phyloP scores from a whole-genome alignment of 2,797 vertebrate species.

The Halcyon smyrnensis region DNA sequence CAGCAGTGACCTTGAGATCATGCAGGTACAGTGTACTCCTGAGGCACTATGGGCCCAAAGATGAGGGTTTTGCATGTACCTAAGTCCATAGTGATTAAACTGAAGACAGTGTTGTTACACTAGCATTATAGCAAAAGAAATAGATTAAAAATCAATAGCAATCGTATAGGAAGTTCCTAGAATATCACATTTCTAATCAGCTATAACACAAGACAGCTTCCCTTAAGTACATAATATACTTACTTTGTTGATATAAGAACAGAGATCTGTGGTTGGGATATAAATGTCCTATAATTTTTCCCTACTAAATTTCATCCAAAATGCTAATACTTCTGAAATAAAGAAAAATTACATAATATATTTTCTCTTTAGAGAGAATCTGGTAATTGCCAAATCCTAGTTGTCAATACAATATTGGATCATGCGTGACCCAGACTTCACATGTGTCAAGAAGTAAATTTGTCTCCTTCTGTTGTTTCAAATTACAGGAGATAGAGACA shows the following conservation, averaged over 20 bases:
- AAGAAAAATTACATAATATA: conserved; percentile 59
- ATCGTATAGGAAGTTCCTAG: background rate
- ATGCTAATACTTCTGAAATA: conserved; percentile 58
- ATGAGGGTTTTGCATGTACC: accelerated
- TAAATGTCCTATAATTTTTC: conserved; percentile 29
- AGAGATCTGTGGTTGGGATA: background rate
- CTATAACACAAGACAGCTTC: background rate
- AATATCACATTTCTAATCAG: background rate
- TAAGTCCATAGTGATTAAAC: background rate
- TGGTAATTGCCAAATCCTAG: conserved; percentile 69
- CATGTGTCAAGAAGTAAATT: conserved; percentile 49
- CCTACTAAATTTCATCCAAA: conserved; percentile 46
- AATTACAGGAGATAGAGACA: conserved; percentile 57
- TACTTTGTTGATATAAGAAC: background rate
- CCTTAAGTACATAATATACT: background rate
- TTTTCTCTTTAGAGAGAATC: conserved; percentile 61
- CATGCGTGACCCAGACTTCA: conserved; percentile 62
- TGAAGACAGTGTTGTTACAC: background rate
- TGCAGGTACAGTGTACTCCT: background rate
- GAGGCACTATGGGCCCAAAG: background rate
- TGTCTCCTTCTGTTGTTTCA: conserved; percentile 70
- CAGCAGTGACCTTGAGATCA: background rate
- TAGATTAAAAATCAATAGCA: background rate
- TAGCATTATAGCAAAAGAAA: background rate
- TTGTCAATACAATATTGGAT: conserved; percentile 71